Evolutionary conservation across 2,113 vertebrate genomes (phyloP), one percentile per base, ranked within the genome.

Genomic region (Dasyornis broadbenti): DNA sequence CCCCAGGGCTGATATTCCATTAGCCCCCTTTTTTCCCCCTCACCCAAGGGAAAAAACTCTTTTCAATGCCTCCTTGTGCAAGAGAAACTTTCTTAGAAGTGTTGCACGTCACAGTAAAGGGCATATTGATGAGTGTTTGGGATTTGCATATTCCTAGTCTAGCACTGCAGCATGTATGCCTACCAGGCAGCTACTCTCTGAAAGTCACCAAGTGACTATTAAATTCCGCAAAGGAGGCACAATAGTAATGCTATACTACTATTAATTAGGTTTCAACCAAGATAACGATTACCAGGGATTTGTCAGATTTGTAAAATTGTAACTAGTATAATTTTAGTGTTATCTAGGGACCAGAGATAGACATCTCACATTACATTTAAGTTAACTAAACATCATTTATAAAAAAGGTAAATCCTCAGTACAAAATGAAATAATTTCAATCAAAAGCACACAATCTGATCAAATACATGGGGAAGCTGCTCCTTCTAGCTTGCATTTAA

Each of bases 191-290:
- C 31, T 39, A 45, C 16, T 31, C 40, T 12, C 44, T 86, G 64
- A 85, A 89, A 94, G 50, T 53, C 81, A 96, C 50, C 47, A 53
- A 93, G 66, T 72, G 86, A 94, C 70, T 88, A 56, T 90, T 75
- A 60, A 82, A 81, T 89, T 92, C 64, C 66, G 7, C 59, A 85
- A 47, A 45, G 59, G 73, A 84, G 56, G 65, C n/a, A 45, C 0
- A 2, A 77, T 14, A 89, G 93, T 82, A 97, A 94, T 5, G 3
- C 82, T 96, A 92, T 53, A 75, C 54, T 70, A 69, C 63, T 89
- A 94, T 96, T 97, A 96, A 95, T 90, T 96, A 91, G 79, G 71
- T 95, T 88, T 95, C 82, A 92, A 64, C 59, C 53, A 65, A 88
- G 68, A 31, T 78, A 92, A 90, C 9, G 27, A 93, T 90, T 96